These are phyloP conservation scores for Lasioglossum morio DNA, from an alignment of 2,888 invertebrate genomes.

Conservation along the genomic window DNA sequence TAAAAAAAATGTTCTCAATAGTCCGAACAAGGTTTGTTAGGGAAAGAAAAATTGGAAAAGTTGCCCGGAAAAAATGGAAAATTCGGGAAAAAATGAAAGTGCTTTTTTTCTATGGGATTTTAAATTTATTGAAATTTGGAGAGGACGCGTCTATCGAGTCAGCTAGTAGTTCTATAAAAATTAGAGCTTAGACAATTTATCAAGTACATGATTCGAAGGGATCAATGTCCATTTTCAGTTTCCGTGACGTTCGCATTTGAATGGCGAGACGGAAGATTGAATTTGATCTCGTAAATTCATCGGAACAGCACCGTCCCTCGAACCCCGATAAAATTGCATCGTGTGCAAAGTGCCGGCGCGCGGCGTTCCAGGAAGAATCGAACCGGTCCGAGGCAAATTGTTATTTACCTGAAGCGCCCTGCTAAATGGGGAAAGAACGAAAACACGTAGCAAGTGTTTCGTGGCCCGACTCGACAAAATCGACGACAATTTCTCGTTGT, in stretches of 20 bases:
- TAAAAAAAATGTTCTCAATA: too few relatives aligned
- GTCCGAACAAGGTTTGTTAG: too few relatives aligned
- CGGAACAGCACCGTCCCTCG: background rate
- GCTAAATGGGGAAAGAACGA: slow-evolving; percentile 17
- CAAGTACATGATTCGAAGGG: background rate
- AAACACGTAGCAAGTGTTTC: slow-evolving; percentile 33
- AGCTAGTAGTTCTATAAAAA: background rate
- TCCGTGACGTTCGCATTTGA: background rate
- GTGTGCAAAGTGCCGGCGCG: background rate
- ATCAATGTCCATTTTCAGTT: background rate
- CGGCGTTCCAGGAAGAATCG: background rate
- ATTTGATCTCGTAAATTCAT: background rate
- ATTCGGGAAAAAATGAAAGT: too few relatives aligned
- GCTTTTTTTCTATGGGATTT: too few relatives aligned
- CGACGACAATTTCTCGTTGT: slow-evolving; percentile 45
- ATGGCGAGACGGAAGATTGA: background rate
- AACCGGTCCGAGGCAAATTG: slow-evolving; percentile 19
- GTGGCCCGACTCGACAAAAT: slow-evolving; percentile 33
- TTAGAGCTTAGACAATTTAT: too few relatives aligned
- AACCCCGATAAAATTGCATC: background rate
- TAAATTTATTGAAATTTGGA: too few relatives aligned
- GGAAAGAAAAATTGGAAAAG: too few relatives aligned
- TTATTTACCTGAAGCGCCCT: slow-evolving; percentile 22
- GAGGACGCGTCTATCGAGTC: too few relatives aligned
- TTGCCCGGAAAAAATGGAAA: too few relatives aligned